These are phyloP conservation scores for Ailurus styani DNA, from an alignment of 2,113 vertebrate species.

Conservation along the genomic window DNA sequence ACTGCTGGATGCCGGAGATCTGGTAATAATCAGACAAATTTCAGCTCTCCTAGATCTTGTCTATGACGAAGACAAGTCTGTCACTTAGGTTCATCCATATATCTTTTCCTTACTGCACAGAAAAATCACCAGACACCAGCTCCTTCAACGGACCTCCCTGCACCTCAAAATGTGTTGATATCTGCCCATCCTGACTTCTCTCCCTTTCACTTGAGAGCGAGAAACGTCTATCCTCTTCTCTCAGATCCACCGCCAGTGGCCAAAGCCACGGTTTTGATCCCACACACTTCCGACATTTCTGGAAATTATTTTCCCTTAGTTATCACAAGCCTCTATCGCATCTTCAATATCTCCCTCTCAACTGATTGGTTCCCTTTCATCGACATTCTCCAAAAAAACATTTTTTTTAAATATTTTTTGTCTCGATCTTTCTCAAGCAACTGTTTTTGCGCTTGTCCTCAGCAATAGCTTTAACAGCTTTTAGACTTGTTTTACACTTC, in stretches of 20 bases:
- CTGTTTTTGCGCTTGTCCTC: background rate
- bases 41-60: background rate
- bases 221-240: background rate
- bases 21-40: background rate
- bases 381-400: background rate
- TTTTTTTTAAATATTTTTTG: background rate
- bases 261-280: no score
- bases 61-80: background rate
- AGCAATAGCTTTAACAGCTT: background rate
- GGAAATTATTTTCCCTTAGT: background rate
- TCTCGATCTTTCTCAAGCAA: background rate
- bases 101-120: background rate
- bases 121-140: background rate
- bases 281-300: no score
- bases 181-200: background rate
- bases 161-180: background rate
- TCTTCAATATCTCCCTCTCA: background rate
- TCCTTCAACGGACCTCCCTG: background rate
- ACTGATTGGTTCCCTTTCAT: background rate
- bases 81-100: background rate
- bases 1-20: background rate
- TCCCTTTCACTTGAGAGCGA: background rate
- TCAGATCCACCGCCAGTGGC: background rate
- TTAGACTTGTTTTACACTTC: background rate
- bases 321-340: no score